Percentiles rank a stretch among this genome's conserved stretches.
Conservation (phyloP, 2,888 invertebrate genomes). For the Parnassius apollo region DNA sequence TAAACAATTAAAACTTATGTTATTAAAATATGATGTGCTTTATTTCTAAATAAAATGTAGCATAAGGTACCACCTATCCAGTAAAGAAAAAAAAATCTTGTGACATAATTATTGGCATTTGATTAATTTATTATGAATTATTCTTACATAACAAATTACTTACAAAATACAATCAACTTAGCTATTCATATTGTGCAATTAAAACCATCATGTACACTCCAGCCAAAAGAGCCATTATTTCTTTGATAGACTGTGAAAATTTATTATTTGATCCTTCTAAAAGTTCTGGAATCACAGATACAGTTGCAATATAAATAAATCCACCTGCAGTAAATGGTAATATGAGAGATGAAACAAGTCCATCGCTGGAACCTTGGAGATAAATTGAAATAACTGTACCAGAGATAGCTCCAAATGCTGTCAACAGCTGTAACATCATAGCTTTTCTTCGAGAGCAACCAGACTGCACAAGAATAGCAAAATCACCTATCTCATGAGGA, state of each 20-base stretch:
- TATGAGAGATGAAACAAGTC: conserved; percentile 91
- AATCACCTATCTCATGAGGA: conserved; percentile 99
- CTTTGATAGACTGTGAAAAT: conserved; percentile 93
- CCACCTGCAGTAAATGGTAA: conserved; percentile 99
- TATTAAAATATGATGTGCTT: too few species aligned
- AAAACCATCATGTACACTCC: conserved; percentile 98
- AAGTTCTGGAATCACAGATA: conserved; percentile 98
- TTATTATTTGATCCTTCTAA: conserved; percentile 92
- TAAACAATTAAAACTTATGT: too few species aligned
- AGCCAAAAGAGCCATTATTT: conserved; percentile 92
- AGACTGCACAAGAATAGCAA: conserved; percentile 98
- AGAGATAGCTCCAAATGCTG: conserved; percentile 96
- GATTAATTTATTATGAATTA: conserved; percentile 26
- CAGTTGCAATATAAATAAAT: conserved; percentile 99
- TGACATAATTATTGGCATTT: conserved; percentile 28
- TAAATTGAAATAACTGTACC: conserved; percentile 95
- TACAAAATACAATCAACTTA: conserved; percentile 21
- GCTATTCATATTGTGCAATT: conserved; percentile 86
- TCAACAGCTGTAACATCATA: conserved; percentile 95
- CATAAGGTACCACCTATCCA: too few species aligned
- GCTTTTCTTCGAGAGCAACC: conserved; percentile 97
- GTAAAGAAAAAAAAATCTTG: conserved; percentile 32
- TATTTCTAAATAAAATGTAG: too few species aligned
- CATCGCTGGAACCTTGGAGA: conserved; percentile 86
- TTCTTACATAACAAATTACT: conserved; percentile 30